These are phyloP conservation scores for Argentina silus DNA, from an alignment of 2,797 vertebrate genomes.

Conservation along the genomic window DNA sequence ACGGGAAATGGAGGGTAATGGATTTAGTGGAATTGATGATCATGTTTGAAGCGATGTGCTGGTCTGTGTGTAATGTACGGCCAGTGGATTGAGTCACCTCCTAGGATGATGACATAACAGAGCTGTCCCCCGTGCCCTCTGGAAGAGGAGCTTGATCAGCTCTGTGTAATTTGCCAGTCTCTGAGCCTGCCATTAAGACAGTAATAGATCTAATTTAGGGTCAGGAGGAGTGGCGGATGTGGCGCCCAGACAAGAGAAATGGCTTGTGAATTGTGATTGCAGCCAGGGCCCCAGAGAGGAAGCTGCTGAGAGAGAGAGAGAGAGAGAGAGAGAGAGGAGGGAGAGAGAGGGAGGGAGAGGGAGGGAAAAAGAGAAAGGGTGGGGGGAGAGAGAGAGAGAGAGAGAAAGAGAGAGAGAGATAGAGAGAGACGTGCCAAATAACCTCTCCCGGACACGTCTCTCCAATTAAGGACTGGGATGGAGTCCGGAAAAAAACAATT, in stretches of 20 bases:
- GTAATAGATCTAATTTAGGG: constrained; percentile 54
- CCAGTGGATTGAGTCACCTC: constrained; percentile 8
- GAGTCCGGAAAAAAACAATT: constrained; percentile 44
- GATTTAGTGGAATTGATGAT: neutral
- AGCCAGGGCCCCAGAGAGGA: neutral
- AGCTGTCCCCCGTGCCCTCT: constrained; percentile 24
- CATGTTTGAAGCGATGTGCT: neutral
- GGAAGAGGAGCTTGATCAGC: constrained; percentile 35
- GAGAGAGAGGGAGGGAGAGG: neutral
- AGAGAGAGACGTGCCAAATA: constrained; percentile 42
- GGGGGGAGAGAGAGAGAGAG: constrained; percentile 3
- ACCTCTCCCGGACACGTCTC: constrained; percentile 46
- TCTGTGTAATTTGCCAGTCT: constrained; percentile 43
- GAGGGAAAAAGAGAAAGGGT: neutral
- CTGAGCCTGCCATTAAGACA: constrained; percentile 37
- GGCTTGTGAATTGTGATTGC: constrained; percentile 31
- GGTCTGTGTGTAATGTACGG: neutral
- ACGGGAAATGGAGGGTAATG: neutral
- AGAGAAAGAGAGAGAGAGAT: constrained; percentile 27
- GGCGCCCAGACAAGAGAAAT: constrained; percentile 36
- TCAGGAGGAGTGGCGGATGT: constrained; percentile 21
- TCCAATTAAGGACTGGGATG: constrained; percentile 47
- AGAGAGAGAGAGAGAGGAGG: neutral
- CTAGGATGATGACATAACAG: constrained; percentile 19
- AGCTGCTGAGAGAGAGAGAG: constrained; percentile 5